Conservation (phyloP, 2,797 vertebrate genomes). For the Liparis tanakae region DNA sequence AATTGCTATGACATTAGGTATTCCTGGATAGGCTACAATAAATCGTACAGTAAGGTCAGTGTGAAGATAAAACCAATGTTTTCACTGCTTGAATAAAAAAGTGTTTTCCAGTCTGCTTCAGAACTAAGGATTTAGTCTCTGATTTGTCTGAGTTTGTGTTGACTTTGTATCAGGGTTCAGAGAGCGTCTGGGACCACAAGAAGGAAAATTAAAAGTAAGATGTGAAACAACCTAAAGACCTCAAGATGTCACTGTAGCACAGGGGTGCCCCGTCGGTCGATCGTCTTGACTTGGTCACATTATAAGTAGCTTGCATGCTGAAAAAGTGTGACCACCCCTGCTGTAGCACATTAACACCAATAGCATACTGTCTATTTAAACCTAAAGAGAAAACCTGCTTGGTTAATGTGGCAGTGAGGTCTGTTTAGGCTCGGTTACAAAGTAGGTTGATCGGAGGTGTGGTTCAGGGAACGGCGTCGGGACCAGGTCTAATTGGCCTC, state of each 20-base stretch:
- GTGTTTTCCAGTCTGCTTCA: background rate
- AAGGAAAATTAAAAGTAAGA: background rate
- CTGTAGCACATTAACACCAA: background rate
- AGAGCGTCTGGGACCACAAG: background rate
- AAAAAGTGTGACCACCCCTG: too few relatives aligned
- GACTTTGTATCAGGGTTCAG: background rate
- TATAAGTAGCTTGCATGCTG: too few relatives aligned
- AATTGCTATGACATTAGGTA: background rate
- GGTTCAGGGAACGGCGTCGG: too few relatives aligned
- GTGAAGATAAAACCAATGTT: background rate
- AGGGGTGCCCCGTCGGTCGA: too few relatives aligned
- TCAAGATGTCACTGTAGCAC: slow-evolving; percentile 19
- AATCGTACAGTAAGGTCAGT: background rate
- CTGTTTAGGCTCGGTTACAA: too few relatives aligned
- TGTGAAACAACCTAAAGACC: background rate
- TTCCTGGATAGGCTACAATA: background rate
- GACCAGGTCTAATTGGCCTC: too few relatives aligned
- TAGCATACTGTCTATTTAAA: background rate
- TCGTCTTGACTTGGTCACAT: too few relatives aligned
- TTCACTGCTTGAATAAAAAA: background rate
- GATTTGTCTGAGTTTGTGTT: background rate
- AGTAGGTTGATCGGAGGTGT: too few relatives aligned
- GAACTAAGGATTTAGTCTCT: background rate
- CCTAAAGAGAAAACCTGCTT: background rate
- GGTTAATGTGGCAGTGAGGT: background rate